A percentile compares a stretch with the other conserved stretches of the same genome.
These are phyloP conservation scores for Prionchulus punctatus DNA, from an alignment of 2,888 invertebrate species.

Conservation along the genomic window DNA sequence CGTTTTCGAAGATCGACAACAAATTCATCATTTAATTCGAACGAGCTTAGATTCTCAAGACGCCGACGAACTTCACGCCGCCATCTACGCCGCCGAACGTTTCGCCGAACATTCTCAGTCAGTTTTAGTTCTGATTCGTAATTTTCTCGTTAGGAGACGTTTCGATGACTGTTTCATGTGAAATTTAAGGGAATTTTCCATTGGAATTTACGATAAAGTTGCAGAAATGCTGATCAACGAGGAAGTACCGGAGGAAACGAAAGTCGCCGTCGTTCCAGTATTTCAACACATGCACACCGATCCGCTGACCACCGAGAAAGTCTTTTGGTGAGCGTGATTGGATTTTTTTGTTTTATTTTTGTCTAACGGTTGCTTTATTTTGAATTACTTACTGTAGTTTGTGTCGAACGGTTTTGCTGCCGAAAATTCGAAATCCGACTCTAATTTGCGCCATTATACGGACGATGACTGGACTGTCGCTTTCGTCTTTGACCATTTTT, in stretches of 20 bases:
- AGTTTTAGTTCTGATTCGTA: conserved; percentile 25
- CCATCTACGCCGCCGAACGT: conserved; percentile 79
- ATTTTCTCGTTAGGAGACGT: too few relatives aligned
- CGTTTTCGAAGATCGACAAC: conserved; percentile 78
- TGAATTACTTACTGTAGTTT: too few relatives aligned
- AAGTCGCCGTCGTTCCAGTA: conserved; percentile 72
- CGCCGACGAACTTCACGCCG: conserved; percentile 83
- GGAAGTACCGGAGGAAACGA: conserved; percentile 76
- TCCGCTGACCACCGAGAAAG: neutral
- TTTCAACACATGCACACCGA: conserved; percentile 47
- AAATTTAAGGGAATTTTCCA: conserved; percentile 45
- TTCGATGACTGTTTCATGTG: neutral
- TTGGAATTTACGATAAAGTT: conserved; percentile 83
- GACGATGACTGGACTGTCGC: too few relatives aligned
- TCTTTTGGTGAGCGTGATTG: neutral
- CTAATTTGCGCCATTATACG: neutral
- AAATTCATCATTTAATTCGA: conserved; percentile 83
- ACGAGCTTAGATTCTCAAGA: conserved; percentile 82
- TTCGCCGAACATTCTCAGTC: conserved; percentile 86
- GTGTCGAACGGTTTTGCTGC: neutral
- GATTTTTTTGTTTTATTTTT: neutral
- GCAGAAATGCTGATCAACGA: conserved; percentile 85
- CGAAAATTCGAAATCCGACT: neutral
- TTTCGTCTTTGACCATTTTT: too few relatives aligned
- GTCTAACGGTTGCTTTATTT: neutral